These are phyloP conservation scores for Caenorhabditis sp. DNA, from an alignment of 2,888 invertebrate genomes.

Conservation along the genomic window DNA sequence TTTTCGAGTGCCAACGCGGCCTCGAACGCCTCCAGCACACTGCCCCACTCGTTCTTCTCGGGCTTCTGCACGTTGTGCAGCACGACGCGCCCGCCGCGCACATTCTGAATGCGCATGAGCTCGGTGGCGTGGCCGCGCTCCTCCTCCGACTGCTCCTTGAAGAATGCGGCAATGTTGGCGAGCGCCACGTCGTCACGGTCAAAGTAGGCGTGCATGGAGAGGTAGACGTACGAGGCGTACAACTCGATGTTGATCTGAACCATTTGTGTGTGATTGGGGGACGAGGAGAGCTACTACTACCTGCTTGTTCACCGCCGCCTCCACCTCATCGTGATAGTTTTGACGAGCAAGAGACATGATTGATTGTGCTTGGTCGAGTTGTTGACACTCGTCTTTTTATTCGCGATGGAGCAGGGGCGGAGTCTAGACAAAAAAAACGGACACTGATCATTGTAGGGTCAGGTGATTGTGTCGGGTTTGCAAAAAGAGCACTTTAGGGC, in stretches of 20 bases:
- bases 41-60: constrained; percentile 84
- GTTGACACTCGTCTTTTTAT: neutral
- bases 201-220: constrained; percentile 88
- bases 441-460: neutral
- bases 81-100: constrained; percentile 86
- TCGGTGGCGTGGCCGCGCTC: constrained; percentile 86
- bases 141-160: constrained; percentile 85
- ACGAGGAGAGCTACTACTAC: constrained; percentile 38
- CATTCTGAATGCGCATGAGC: constrained; percentile 82
- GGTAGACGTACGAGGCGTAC: constrained; percentile 85
- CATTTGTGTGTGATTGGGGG: no score
- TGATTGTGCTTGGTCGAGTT: no score
- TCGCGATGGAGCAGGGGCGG: neutral
- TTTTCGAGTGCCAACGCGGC: constrained; percentile 87
- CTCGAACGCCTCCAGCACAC: constrained; percentile 85
- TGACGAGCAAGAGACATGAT: constrained; percentile 67
- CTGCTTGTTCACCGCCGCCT: constrained; percentile 79
- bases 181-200: constrained; percentile 88
- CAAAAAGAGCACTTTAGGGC: no score
- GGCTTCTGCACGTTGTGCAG: constrained; percentile 84
- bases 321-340: constrained; percentile 75
- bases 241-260: constrained; percentile 87
- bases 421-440: neutral
- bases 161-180: constrained; percentile 80
- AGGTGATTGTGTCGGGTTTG: no score